Evolutionary conservation across 2,888 invertebrate genomes (phyloP), one percentile per base, ranked within the genome.

Genomic region (Caenorhabditis angaria): DNA sequence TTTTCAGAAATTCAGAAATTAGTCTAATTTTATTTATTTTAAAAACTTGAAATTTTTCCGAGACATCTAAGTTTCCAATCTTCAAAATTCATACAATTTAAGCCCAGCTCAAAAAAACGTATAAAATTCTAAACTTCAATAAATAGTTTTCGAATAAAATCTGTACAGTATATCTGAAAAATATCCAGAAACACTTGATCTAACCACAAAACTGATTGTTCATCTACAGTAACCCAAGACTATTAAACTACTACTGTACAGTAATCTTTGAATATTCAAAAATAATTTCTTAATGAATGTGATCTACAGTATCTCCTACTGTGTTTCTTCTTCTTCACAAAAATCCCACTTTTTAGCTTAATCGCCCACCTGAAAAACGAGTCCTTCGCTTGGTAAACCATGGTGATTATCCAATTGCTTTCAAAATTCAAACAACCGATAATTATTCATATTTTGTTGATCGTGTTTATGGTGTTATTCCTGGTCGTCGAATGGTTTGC

Each of bases 371-470:
- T 12, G 63, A 71, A n/a, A 60, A 61, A 22, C 73, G 76, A n/a
- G 18, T 48, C 0, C 18, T 80, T 5, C 28, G 18, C 1, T 54
- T 81, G 6, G 55, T 63, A 48, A 81, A 81, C 61, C 75, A 77
- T 55, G 78, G 78, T 22, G 78, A 78, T 20, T 51, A 64, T 54
- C 75, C 81, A 24, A 65, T 81, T 14, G 81, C 81, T 2, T 81
- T 75, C 63, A 74, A 81, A 64, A 55, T 81, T 6, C 47, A 70
- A 22, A 73, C 71, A 29, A 77, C 78, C 18, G 81, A 81, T 61
- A 81, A 79, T 41, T 75, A 61, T 51, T 65, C 74, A 10, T 81
- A 81, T 59, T 78, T 76, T 53, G 72, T 81, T 8, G 70, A 74
- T 50, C 57, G 58, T 54, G 66, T 65, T 54, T 65, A 61, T 51